phyloP scores from a whole-genome alignment of 2,888 invertebrate genomes.

The Coronaproctus castanopsis region DNA sequence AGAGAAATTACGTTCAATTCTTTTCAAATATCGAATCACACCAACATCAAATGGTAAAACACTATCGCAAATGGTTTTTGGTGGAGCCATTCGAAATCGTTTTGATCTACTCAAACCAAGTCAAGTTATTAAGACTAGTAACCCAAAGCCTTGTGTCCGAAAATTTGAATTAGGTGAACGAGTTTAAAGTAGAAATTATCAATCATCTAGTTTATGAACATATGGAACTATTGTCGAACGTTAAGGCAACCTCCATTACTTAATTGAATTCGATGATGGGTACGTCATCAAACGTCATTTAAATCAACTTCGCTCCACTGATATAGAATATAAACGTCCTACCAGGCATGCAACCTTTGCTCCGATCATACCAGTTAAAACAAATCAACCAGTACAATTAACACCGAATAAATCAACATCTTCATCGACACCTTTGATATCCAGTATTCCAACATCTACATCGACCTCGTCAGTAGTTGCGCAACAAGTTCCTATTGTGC shows the following conservation, averaged over 20 bases:
- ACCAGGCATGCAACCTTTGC: background rate
- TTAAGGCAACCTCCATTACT: constrained; percentile 16
- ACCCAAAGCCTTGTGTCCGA: background rate
- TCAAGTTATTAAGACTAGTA: background rate
- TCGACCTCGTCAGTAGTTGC: no score
- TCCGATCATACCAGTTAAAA: background rate
- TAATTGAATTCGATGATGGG: constrained; percentile 16
- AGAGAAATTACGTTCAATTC: constrained; percentile 14
- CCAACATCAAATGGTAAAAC: constrained; percentile 14
- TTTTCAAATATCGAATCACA: constrained; percentile 16
- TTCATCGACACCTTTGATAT: background rate
- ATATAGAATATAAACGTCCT: background rate
- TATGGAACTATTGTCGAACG: constrained; percentile 14
- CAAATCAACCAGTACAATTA: background rate
- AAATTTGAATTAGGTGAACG: constrained; percentile 1
- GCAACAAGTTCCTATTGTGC: no score
- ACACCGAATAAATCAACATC: no score
- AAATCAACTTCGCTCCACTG: constrained; percentile 11
- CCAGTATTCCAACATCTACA: background rate
- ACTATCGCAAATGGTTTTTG: constrained; percentile 13
- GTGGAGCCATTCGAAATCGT: constrained; percentile 4
- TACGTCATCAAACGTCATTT: constrained; percentile 17
- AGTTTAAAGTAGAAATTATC: constrained; percentile 14
- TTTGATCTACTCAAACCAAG: background rate
- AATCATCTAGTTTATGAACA: constrained; percentile 14